Percentiles rank a stretch among this genome's conserved stretches.
phyloP scores from a whole-genome alignment of 2,888 invertebrate genomes.

The Tanytarsus gracilentus region DNA sequence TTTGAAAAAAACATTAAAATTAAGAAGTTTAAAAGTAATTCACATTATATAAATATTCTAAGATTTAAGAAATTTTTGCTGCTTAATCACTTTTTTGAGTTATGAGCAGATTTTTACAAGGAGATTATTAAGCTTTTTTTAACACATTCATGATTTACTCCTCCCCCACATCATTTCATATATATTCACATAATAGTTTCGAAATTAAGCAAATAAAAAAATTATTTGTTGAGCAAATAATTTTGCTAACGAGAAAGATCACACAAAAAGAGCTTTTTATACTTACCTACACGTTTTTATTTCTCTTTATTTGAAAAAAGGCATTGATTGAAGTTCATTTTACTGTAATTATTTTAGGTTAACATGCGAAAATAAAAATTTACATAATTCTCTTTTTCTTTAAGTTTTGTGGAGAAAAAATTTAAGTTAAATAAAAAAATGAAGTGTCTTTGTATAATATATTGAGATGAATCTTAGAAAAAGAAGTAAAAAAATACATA shows the following conservation, averaged over 20 bases:
- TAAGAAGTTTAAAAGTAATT: conserved; percentile 1
- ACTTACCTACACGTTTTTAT: neutral
- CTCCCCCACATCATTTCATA: neutral
- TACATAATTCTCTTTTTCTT: neutral
- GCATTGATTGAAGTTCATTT: too few relatives aligned
- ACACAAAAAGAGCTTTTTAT: conserved; percentile 5
- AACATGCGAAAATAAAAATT: neutral
- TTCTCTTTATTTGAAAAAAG: too few relatives aligned
- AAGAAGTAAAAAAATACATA: conserved; percentile 17
- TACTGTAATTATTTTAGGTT: neutral
- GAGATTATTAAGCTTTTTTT: neutral
- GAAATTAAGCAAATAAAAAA: neutral
- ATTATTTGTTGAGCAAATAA: conserved; percentile 29
- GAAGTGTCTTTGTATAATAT: conserved; percentile 28
- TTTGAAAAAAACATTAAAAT: conserved; percentile 10
- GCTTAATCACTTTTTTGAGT: too few relatives aligned
- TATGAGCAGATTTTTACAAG: too few relatives aligned
- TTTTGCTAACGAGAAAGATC: conserved; percentile 5
- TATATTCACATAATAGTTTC: neutral
- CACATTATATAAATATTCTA: neutral
- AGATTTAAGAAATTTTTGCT: neutral
- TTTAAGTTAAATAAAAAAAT: conserved; percentile 19
- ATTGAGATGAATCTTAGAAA: conserved; percentile 24
- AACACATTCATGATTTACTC: neutral
- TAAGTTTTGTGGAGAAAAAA: conserved; percentile 1